Evolutionary conservation across 2,888 invertebrate genomes (phyloP), one percentile per base, ranked within the genome.

Genomic region (Dasysyrphus albostriatus): DNA sequence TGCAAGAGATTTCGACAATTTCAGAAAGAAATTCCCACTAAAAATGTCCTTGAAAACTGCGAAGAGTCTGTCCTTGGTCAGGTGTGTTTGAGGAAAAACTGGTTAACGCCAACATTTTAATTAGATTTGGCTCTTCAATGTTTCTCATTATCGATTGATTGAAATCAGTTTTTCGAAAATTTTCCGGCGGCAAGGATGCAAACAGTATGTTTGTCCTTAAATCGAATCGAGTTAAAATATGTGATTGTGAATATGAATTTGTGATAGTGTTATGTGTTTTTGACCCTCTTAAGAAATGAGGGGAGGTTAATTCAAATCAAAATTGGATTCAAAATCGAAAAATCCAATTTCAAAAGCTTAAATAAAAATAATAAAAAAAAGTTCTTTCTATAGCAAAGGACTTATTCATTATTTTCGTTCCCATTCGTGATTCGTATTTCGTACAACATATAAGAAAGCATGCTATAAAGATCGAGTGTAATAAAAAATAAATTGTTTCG

Each of bases 401-500:
- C 42, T 75, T 78, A 47, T 16, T 78, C 72, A 75, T 67, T 78
- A 51, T 47, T 34, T 2, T 5, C 16, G 0, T 29, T 65, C 19
- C 42, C 34, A 51, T 42, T 77, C 59, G 70, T 56, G 37, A 19
- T 47, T 76, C 56, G 56, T 24, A 34, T 6, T 42, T 9, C 9
- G 37, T 16, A 54, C 37, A n/a, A 42, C 14, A 72, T 59, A 44
- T 65, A 76, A 67, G 75, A 82, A 58, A 49, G 67, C 49, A 54
- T 7, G 78, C 78, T 39, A 83, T 87, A 87, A 87, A 87, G 65
- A 54, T 70, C 58, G 65, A 37, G 70, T 65, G 78, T 47, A 51
- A 79, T 87, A 72, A 87, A n/a, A 39, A 87, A 83, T 83, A 87
- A 87, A 87, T 87, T 72, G 87, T 78, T 87, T 83, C 78, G 78